Percentiles rank a stretch among this genome's conserved stretches.
phyloP scores from a whole-genome alignment of 1,140 invertebrate genomes.

The Riptortus pedestris region DNA sequence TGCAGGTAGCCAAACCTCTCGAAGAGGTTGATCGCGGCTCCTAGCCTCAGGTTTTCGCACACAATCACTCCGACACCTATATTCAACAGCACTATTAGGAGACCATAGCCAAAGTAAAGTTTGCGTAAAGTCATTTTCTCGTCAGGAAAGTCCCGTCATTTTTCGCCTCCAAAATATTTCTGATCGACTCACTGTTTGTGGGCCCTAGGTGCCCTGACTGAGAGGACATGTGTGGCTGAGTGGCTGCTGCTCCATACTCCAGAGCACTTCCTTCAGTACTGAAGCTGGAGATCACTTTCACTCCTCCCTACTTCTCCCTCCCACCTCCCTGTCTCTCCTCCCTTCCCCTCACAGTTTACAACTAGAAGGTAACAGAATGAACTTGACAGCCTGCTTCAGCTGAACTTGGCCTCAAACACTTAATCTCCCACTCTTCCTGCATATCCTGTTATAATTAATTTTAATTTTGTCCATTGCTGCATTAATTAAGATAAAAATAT shows the following conservation, averaged over 20 bases:
- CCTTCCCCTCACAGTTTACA: background rate
- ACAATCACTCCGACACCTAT: background rate
- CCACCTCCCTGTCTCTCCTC: background rate
- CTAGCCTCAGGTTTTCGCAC: slow-evolving; percentile 44
- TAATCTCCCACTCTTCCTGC: background rate
- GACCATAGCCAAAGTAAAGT: background rate
- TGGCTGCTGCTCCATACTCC: slow-evolving; percentile 5
- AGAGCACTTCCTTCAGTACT: background rate
- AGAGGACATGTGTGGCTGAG: background rate
- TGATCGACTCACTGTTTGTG: too few relatives aligned
- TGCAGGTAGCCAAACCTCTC: slow-evolving; percentile 66
- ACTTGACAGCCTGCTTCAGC: background rate
- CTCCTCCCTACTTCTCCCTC: slow-evolving; percentile 5
- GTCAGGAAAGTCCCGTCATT: background rate
- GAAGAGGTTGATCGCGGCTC: slow-evolving; percentile 62
- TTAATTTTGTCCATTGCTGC: too few relatives aligned
- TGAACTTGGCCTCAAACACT: slow-evolving; percentile 10
- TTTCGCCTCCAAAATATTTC: too few relatives aligned
- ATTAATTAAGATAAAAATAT: too few relatives aligned
- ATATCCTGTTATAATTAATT: too few relatives aligned
- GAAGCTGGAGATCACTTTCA: background rate
- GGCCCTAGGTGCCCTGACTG: too few relatives aligned
- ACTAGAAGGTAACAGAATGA: background rate
- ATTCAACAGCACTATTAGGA: background rate
- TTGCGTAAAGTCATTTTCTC: background rate